Conservation (phyloP, 2,113 vertebrate species). For the Pyxicephalus adspersus region DNA sequence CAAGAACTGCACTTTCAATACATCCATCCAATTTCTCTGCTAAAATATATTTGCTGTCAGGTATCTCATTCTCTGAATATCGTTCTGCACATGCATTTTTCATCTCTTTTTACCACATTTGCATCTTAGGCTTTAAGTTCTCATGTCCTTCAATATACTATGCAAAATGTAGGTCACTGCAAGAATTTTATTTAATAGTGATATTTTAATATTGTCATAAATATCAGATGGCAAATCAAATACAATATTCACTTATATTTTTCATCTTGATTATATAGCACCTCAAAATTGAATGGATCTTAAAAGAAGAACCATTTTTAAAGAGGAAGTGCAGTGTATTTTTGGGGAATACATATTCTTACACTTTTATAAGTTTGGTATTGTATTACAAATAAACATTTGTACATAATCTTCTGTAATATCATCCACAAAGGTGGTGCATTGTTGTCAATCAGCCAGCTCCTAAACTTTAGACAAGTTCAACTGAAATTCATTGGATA, state of each 20-base stretch:
- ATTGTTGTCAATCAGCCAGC: too few species aligned
- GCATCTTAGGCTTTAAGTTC: not conserved
- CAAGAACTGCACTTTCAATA: conserved; percentile 1
- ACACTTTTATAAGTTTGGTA: too few species aligned
- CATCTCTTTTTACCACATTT: not conserved
- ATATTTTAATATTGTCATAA: not conserved
- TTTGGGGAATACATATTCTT: too few species aligned
- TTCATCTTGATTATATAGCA: too few species aligned
- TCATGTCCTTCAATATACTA: not conserved
- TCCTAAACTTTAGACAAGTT: too few species aligned
- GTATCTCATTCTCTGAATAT: not conserved
- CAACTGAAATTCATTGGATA: too few species aligned
- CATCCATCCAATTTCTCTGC: conserved; percentile 17
- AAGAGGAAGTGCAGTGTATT: too few species aligned
- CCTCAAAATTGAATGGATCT: too few species aligned
- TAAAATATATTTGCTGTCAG: conserved; percentile 6
- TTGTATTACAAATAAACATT: too few species aligned
- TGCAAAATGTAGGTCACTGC: not conserved
- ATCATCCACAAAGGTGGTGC: too few species aligned
- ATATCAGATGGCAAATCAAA: not conserved
- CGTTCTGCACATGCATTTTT: not conserved
- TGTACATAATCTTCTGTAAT: too few species aligned
- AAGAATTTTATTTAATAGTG: conserved; percentile 2
- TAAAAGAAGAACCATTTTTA: too few species aligned
- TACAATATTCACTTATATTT: not conserved